Evolutionary conservation across 2,113 vertebrate species (phyloP).

Genomic region (Prinia subflava): DNA sequence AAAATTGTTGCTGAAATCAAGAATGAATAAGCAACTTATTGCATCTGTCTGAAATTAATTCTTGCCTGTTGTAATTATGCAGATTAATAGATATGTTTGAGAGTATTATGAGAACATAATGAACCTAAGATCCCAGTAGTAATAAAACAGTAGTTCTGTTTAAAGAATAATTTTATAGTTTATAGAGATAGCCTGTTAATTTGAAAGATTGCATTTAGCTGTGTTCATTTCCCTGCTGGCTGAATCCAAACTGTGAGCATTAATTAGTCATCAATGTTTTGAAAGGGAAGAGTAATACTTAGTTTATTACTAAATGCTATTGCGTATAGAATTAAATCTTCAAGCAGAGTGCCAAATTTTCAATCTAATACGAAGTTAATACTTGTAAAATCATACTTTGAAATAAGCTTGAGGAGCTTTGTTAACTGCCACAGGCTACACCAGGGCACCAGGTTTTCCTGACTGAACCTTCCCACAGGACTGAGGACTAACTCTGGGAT

Average conservation of each 20-base stretch:
- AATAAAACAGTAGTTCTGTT: constrained; percentile 31
- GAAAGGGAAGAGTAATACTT: background rate
- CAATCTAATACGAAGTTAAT: background rate
- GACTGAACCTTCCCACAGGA: background rate
- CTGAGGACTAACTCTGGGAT: background rate
- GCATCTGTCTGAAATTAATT: constrained; percentile 35
- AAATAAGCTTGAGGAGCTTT: background rate
- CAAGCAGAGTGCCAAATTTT: background rate
- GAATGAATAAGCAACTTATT: background rate
- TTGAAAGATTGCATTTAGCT: constrained; percentile 6
- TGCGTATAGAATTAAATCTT: background rate
- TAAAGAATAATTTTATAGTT: constrained; percentile 25
- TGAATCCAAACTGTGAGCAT: constrained; percentile 28
- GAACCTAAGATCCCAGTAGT: constrained; percentile 24
- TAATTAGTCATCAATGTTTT: constrained; percentile 47
- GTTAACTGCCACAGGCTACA: background rate
- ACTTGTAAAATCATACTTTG: background rate
- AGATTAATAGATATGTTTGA: constrained; percentile 34
- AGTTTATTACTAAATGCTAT: constrained; percentile 29
- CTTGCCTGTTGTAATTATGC: constrained; percentile 19
- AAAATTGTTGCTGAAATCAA: background rate
- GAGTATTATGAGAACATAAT: constrained; percentile 40
- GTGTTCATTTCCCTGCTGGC: constrained; percentile 28
- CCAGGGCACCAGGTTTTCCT: background rate
- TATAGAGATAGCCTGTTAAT: constrained; percentile 29